These are phyloP conservation scores for Callipepla squamata DNA, from an alignment of 2,113 vertebrate genomes.

Conservation along the genomic window DNA sequence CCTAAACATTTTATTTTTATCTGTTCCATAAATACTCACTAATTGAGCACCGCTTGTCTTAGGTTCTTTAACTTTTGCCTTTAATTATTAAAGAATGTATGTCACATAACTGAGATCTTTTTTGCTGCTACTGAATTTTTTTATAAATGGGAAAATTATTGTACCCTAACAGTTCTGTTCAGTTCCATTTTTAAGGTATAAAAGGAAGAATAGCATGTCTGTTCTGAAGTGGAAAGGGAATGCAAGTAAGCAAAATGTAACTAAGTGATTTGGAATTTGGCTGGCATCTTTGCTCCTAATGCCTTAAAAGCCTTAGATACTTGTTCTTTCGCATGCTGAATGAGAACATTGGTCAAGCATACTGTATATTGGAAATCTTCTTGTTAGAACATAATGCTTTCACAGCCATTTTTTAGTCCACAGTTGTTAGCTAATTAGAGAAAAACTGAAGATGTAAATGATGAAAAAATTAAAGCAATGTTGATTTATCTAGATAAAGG, in stretches of 20 bases:
- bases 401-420: background rate
- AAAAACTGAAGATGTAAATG: background rate
- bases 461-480: background rate
- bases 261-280: slow-evolving; percentile 10
- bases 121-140: background rate
- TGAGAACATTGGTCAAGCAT: background rate
- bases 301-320: background rate
- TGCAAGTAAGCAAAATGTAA: background rate
- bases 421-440: background rate
- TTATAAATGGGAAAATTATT: background rate
- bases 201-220: background rate
- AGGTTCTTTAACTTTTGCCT: background rate
- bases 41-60: background rate
- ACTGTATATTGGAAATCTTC: background rate
- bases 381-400: slow-evolving; percentile 1
- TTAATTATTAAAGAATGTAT: background rate
- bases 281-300: background rate
- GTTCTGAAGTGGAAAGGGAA: background rate
- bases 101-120: background rate
- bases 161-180: background rate
- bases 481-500: background rate
- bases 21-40: background rate
- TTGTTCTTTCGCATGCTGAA: slow-evolving; percentile 2
- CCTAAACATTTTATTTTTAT: background rate
- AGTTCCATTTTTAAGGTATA: background rate